Evolutionary conservation across 2,797 vertebrate species (phyloP).

Genomic region (Benthosema pterotum): DNA sequence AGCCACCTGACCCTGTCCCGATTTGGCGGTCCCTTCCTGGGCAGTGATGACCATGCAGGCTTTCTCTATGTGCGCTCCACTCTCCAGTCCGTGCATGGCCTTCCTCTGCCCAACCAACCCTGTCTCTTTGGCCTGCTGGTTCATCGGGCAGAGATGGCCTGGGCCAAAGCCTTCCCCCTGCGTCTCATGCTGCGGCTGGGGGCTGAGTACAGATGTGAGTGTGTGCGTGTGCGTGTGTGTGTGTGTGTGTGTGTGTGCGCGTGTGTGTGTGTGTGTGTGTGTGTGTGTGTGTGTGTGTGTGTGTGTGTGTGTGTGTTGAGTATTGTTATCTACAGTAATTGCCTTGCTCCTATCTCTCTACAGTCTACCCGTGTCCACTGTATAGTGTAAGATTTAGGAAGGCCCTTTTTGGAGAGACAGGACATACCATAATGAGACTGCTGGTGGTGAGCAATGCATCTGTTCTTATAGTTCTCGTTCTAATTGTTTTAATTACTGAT

Average conservation of each 20-base stretch:
- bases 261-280: slow-evolving; percentile 79
- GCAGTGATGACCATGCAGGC: slow-evolving; percentile 93
- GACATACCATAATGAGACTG: slow-evolving; percentile 98
- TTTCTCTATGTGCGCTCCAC: slow-evolving; percentile 94
- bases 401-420: slow-evolving; percentile 95
- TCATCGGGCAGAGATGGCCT: slow-evolving; percentile 94
- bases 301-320: background rate
- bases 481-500: too few species aligned
- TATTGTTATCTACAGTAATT: background rate
- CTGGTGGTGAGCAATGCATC: slow-evolving; percentile 86
- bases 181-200: slow-evolving; percentile 96
- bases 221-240: background rate
- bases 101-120: slow-evolving; percentile 93
- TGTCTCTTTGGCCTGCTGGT: slow-evolving; percentile 96
- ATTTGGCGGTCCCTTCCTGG: slow-evolving; percentile 89
- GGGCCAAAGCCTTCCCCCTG: slow-evolving; percentile 97
- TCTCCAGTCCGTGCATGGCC: slow-evolving; percentile 95
- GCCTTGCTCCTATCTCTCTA: slow-evolving; percentile 18
- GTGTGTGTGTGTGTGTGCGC: background rate
- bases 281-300: background rate
- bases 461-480: too few species aligned
- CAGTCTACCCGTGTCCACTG: slow-evolving; percentile 97
- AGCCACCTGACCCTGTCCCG: slow-evolving; percentile 93
- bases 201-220: slow-evolving; percentile 96
- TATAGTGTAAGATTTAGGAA: slow-evolving; percentile 97